Percentiles rank a stretch among this genome's conserved stretches.
Conservation (phyloP, 2,888 invertebrate genomes). For the Chesias legatella region DNA sequence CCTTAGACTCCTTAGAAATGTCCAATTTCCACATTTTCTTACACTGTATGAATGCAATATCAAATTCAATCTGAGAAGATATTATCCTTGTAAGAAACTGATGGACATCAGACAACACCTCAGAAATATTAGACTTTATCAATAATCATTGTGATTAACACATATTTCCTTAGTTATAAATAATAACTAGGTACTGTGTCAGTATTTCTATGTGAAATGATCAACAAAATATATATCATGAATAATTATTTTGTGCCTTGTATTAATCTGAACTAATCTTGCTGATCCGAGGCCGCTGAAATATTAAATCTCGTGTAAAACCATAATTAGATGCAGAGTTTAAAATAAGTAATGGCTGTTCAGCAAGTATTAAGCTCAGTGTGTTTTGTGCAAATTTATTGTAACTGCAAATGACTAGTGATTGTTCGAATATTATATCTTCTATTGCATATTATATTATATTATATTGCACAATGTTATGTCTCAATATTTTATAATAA, state of each 20-base stretch:
- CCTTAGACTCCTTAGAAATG: too few relatives aligned
- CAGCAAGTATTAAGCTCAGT: constrained; percentile 51
- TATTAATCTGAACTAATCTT: constrained; percentile 50
- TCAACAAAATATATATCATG: constrained; percentile 8
- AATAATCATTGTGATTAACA: constrained; percentile 1
- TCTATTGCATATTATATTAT: constrained; percentile 65
- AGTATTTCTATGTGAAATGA: constrained; percentile 16
- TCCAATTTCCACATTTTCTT: too few relatives aligned
- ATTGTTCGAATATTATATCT: constrained; percentile 64
- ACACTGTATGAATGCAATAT: too few relatives aligned
- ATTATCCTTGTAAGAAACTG: background rate
- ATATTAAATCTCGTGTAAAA: constrained; percentile 34
- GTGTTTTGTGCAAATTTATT: constrained; percentile 69
- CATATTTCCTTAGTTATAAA: constrained; percentile 6
- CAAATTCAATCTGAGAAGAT: too few relatives aligned
- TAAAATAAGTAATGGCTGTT: constrained; percentile 29
- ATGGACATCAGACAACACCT: background rate
- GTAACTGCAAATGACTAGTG: constrained; percentile 65
- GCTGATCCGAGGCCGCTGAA: constrained; percentile 35
- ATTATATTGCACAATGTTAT: constrained; percentile 77
- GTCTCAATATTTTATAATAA: constrained; percentile 74
- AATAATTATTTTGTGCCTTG: constrained; percentile 70
- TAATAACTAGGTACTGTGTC: constrained; percentile 8
- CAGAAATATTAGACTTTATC: background rate
- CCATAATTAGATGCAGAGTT: constrained; percentile 25